Evolutionary conservation across 2,797 vertebrate genomes (phyloP), one percentile per base, ranked within the genome.

Genomic region (Cirrhinus mrigala): DNA sequence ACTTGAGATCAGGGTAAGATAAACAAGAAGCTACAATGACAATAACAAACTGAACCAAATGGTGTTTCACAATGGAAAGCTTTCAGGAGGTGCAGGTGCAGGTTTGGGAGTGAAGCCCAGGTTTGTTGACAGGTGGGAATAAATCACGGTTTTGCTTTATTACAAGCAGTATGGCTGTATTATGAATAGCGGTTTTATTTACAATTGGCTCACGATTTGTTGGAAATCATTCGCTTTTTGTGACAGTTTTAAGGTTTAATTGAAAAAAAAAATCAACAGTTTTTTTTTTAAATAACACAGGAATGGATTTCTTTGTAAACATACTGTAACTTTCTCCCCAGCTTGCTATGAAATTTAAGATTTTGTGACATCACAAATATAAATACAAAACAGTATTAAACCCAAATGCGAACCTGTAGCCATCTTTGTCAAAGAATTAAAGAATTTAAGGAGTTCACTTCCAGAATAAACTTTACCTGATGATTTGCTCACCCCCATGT

Each of bases 11-110:
- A 68, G 24, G 37, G 69, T 74, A 40, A 29, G 22, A 62, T 50
- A 79, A 79, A 64, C 27, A 79, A 62, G 2, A 46, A 46, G 37
- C 37, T 70, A 69, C 71, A 80, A 62, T 15, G 27, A 24, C 44
- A 62, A 50, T 12, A 62, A 12, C 27, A 50, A 85, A 29, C 68
- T 56, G 52, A 58, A 70, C 22, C 64, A 46, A 84, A 78, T n/a
- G 75, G 16, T 33, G 37, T 71, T 83, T 84, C 71, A 56, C 62
- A 76, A 66, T 54, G 29, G 22, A 84, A 82, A 60, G 29, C 52
- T 46, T 56, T 66, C 70, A 75, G 24, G 33, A 20, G 50, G 22
- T 44, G 33, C 44, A 75, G 81, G 71, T 66, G 81, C 58, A 52
- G 71, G 37, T 66, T 33, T 77, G 62, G 82, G 82, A 66, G n/a